Evolutionary conservation across 1,140 invertebrate species (phyloP).

Genomic region (Drosophila ogumai): DNA sequence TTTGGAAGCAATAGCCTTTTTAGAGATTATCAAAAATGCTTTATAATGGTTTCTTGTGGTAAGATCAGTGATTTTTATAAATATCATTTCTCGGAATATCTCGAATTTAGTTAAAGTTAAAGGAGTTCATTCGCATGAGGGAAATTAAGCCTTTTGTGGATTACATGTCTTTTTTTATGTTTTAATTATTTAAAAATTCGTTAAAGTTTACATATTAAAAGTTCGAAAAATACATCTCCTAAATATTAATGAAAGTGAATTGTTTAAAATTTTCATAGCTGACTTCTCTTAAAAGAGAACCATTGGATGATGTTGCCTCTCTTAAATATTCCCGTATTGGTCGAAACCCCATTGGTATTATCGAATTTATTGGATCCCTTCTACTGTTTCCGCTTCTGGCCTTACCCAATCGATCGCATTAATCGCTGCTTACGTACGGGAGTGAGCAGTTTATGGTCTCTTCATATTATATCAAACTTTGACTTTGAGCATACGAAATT

Average conservation of each 20-base stretch:
- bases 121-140: too few species aligned
- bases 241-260: too few species aligned
- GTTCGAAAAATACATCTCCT: too few species aligned
- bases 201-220: too few species aligned
- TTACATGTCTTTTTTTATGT: neutral
- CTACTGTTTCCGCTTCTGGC: constrained; percentile 35
- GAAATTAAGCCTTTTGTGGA: neutral
- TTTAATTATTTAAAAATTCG: too few species aligned
- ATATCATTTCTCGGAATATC: neutral
- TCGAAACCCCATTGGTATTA: neutral
- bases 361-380: constrained; percentile 23
- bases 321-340: neutral
- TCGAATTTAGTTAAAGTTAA: neutral
- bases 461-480: constrained; percentile 82
- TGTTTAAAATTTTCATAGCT: neutral
- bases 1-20: constrained; percentile 2
- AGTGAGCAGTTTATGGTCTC: constrained; percentile 61
- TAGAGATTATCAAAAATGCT: constrained; percentile 21
- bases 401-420: constrained; percentile 23
- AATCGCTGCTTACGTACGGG: constrained; percentile 57
- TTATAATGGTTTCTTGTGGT: constrained; percentile 3
- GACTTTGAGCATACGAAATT: constrained; percentile 68
- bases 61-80: constrained; percentile 15
- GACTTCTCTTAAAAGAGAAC: neutral
- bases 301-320: too few species aligned